phyloP scores from a whole-genome alignment of 2,113 vertebrate species.

The Pelvicachromis taeniatus region DNA sequence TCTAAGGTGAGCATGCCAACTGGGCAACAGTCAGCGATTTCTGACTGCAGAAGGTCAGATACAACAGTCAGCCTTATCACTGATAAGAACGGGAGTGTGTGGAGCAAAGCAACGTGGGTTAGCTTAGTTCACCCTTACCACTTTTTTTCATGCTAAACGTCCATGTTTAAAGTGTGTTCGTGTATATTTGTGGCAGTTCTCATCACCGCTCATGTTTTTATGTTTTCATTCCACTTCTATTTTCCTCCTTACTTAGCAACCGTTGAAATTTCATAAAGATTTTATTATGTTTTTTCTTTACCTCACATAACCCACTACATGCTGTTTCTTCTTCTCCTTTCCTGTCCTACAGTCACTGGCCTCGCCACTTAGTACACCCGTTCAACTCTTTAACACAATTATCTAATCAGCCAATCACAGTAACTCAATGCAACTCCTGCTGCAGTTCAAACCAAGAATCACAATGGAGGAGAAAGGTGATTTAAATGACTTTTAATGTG shows the following conservation, averaged over 20 bases:
- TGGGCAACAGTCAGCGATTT: neutral
- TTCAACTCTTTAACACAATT: neutral
- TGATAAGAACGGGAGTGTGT: conserved; percentile 7
- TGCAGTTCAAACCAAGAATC: neutral
- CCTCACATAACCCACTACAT: neutral
- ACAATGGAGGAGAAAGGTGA: neutral
- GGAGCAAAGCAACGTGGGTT: neutral
- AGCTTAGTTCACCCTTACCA: neutral
- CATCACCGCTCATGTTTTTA: neutral
- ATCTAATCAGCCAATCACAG: neutral
- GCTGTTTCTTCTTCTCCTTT: neutral
- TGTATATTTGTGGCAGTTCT: neutral
- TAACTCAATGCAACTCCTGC: neutral
- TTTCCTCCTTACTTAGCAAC: neutral
- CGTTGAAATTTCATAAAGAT: neutral
- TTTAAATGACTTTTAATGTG: neutral
- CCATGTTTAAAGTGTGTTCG: neutral
- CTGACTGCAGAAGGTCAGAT: neutral
- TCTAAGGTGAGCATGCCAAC: neutral
- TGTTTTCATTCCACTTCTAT: neutral
- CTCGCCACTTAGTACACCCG: neutral
- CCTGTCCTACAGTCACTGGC: neutral
- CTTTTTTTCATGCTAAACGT: neutral
- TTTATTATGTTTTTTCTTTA: neutral
- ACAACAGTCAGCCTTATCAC: neutral